phyloP scores from a whole-genome alignment of 2,888 invertebrate species.

The Cephus pulcher region DNA sequence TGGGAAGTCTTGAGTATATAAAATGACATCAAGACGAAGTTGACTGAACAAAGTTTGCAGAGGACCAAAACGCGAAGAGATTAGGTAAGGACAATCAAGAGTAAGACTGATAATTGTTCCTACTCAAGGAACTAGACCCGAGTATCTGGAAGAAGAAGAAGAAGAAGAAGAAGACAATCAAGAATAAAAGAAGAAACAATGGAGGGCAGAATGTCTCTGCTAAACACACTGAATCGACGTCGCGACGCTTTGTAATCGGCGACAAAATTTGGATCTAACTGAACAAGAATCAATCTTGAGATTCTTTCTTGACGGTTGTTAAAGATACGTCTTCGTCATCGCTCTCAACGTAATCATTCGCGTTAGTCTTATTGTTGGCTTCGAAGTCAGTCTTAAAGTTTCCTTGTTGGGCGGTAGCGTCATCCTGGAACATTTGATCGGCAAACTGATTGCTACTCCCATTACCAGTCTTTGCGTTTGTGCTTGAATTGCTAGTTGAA shows the following conservation, averaged over 20 bases:
- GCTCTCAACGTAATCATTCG: conserved; percentile 49
- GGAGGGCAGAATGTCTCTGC: not conserved
- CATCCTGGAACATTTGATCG: conserved; percentile 53
- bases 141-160: too few relatives aligned
- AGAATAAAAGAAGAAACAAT: not conserved
- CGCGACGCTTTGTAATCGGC: not conserved
- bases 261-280: not conserved
- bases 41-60: not conserved
- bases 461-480: conserved; percentile 62
- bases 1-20: not conserved
- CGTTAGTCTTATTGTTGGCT: conserved; percentile 58
- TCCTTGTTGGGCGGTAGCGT: conserved; percentile 53
- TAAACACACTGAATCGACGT: not conserved
- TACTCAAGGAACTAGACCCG: too few relatives aligned
- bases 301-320: conserved; percentile 50
- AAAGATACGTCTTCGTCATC: conserved; percentile 46
- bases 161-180: not conserved
- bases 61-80: not conserved
- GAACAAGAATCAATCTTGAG: conserved; percentile 52
- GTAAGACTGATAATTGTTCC: too few relatives aligned
- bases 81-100: not conserved
- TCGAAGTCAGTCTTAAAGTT: conserved; percentile 65
- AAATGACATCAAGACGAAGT: not conserved
- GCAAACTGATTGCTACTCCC: conserved; percentile 56
- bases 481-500: conserved; percentile 45